phyloP scores from a whole-genome alignment of 2,797 vertebrate genomes.

The Coendou prehensilis region DNA sequence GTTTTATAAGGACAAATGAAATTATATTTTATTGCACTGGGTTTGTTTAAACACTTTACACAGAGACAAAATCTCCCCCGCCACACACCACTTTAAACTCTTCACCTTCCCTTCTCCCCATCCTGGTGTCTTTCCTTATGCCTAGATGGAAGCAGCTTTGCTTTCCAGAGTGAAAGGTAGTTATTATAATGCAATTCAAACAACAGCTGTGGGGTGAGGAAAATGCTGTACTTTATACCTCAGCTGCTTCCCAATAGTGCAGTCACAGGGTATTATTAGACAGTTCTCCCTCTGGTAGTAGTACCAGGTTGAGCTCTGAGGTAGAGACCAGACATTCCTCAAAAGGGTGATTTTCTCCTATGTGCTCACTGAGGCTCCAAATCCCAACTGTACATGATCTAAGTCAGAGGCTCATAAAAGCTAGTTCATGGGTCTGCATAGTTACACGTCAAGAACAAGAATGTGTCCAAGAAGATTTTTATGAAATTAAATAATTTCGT shows the following conservation, averaged over 20 bases:
- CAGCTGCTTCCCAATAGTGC: fast-evolving
- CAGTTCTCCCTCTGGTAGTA: not conserved
- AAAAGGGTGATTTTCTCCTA: not conserved
- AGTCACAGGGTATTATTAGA: not conserved
- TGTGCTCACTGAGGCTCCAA: fast-evolving
- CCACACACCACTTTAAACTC: fast-evolving
- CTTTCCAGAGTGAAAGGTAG: not conserved
- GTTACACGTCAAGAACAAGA: not conserved
- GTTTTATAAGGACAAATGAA: not conserved
- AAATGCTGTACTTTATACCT: not conserved
- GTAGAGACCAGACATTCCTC: not conserved
- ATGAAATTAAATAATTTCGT: not conserved
- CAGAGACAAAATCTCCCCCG: not conserved
- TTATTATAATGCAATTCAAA: not conserved
- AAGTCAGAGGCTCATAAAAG: not conserved
- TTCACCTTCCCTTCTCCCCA: not conserved
- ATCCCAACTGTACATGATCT: not conserved
- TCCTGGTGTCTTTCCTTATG: too few species aligned
- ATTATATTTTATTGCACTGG: not conserved
- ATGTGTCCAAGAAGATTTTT: not conserved
- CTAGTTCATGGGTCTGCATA: not conserved
- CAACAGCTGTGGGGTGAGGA: fast-evolving
- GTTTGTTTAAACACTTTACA: not conserved
- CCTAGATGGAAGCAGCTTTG: not conserved
- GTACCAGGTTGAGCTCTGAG: not conserved